Evolutionary conservation across 2,888 invertebrate species (phyloP).

Genomic region (Dysmachus trigonus): DNA sequence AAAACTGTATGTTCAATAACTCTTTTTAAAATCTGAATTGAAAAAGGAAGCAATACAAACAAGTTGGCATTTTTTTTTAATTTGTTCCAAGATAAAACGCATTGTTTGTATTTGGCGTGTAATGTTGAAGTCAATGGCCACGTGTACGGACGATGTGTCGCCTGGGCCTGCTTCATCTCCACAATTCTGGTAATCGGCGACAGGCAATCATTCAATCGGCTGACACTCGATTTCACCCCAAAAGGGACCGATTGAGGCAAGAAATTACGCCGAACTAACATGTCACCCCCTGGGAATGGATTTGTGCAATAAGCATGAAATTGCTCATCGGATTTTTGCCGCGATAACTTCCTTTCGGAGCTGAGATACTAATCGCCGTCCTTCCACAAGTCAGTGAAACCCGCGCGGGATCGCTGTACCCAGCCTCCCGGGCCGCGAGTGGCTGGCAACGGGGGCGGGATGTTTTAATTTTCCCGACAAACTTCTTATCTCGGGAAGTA

Average conservation of each 20-base stretch:
- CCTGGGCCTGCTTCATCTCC: background rate
- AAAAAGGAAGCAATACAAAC: background rate
- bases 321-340: constrained; percentile 52
- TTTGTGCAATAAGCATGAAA: constrained; percentile 60
- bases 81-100: background rate
- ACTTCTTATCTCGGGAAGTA: background rate
- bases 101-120: background rate
- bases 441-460: background rate
- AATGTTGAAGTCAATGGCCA: constrained; percentile 16
- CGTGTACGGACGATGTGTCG: background rate
- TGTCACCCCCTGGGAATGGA: constrained; percentile 45
- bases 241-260: background rate
- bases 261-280: constrained; percentile 23
- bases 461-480: constrained; percentile 13
- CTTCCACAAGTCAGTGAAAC: background rate
- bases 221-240: constrained; percentile 34
- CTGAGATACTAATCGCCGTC: background rate
- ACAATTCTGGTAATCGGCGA: background rate
- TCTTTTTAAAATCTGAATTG: background rate
- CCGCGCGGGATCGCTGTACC: background rate
- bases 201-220: constrained; percentile 31
- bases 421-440: background rate
- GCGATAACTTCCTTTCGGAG: constrained; percentile 20
- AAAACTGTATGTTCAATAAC: no score
- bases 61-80: background rate